Evolutionary conservation across 2,888 invertebrate species (phyloP), one percentile per base, ranked within the genome.

Genomic region (Leucoma salicis): DNA sequence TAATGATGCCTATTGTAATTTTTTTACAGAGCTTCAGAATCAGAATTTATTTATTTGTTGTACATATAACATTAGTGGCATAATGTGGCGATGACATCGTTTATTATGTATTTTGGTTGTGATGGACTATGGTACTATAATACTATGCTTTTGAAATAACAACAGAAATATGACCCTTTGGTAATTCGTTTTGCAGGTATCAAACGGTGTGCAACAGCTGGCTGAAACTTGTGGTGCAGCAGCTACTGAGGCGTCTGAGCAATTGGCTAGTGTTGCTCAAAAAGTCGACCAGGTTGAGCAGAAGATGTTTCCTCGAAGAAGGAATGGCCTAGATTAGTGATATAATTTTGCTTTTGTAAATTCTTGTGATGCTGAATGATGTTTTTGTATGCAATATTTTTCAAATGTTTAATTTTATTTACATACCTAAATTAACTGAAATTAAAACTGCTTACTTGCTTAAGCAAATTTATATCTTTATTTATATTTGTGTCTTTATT

Each of bases 151-250:
- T n/a, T n/a, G n/a, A n/a, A n/a, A n/a, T n/a, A n/a, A n/a, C n/a
- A n/a, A n/a, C n/a, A n/a, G n/a, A n/a, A n/a, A n/a, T n/a, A n/a
- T n/a, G n/a, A n/a, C n/a, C n/a, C n/a, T n/a, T n/a, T n/a, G n/a
- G n/a, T 10, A 10, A 29, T 14, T 46, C 31, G 12, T 40, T 52
- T 46, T 49, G 0, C 56, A 89, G 87, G 86, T 88, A 12, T 75
- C 82, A 2, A 73, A 78, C 6, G 89, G 89, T n/a, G 77, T 89
- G 13, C 84, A 83, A 54, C 70, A 87, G 47, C 53, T 87, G 7
- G 86, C 87, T 6, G 84, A 86, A 51, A 86, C 84, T 0, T 86
- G 88, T 53, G 88, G 88, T 0, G 53, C 74, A 21, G 88, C 86
- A 3, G 89, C 87, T 10, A 69, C 78, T 0, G 68, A 71, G 15